These are phyloP conservation scores for Pherbina coryleti DNA, from an alignment of 2,888 invertebrate genomes.

Conservation along the genomic window DNA sequence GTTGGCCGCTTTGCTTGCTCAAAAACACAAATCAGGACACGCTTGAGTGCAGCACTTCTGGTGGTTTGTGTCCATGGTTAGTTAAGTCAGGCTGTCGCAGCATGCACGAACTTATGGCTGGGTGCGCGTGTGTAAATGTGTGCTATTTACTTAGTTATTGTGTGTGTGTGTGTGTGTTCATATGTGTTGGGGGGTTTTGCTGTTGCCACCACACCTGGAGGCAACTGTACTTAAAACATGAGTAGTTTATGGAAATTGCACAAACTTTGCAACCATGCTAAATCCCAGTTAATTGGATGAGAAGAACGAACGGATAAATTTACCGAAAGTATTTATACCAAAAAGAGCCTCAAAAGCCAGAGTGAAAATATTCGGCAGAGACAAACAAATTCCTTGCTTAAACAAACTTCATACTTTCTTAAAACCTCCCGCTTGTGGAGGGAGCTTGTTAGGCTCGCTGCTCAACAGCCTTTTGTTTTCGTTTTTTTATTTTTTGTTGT, in stretches of 20 bases:
- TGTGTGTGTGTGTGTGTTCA: conserved; percentile 39
- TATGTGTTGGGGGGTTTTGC: not conserved
- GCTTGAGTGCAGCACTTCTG: conserved; percentile 8
- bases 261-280: conserved; percentile 6
- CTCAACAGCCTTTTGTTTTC: too few species aligned
- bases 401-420: too few species aligned
- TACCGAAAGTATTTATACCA: too few species aligned
- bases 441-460: too few species aligned
- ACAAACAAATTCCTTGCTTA: too few species aligned
- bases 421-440: too few species aligned
- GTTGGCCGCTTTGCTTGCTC: not conserved
- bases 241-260: conserved; percentile 6
- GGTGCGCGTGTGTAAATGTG: not conserved
- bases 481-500: too few species aligned
- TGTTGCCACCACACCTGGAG: conserved; percentile 9
- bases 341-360: too few species aligned
- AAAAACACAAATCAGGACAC: not conserved
- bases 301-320: too few species aligned
- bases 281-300: conserved; percentile 24
- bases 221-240: not conserved
- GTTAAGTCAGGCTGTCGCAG: not conserved
- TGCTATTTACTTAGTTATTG: conserved; percentile 27
- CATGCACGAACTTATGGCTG: not conserved
- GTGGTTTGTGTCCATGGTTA: conserved; percentile 22
- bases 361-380: too few species aligned